Percentiles rank a stretch among this genome's conserved stretches.
These are phyloP conservation scores for Leptodactylus fuscus DNA, from an alignment of 2,113 vertebrate species.

Conservation along the genomic window DNA sequence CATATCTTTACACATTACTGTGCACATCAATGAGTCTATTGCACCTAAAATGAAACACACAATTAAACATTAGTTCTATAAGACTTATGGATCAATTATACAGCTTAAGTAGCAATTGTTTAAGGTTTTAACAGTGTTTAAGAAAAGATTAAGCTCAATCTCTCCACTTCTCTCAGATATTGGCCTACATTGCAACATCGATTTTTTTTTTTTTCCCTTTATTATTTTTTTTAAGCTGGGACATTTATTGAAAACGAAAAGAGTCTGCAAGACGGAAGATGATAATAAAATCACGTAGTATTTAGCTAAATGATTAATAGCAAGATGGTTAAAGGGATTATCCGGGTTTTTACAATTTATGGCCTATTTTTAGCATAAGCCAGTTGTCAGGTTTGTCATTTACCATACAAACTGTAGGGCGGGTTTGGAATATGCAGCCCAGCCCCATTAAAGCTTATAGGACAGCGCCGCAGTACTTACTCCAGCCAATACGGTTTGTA, in stretches of 20 bases:
- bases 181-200: conserved; percentile 12
- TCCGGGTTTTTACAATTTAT: no score
- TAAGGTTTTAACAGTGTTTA: conserved; percentile 43
- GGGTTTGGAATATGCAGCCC: no score
- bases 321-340: no score
- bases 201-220: neutral
- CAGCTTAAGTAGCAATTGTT: conserved; percentile 38
- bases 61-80: conserved; percentile 13
- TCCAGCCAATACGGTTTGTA: no score
- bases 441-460: no score
- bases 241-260: conserved; percentile 25
- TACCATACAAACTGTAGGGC: no score
- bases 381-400: no score
- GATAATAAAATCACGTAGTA: neutral
- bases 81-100: conserved; percentile 35
- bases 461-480: no score
- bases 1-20: no score
- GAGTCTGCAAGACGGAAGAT: neutral
- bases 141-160: conserved; percentile 39
- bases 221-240: conserved; percentile 10
- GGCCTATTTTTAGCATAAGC: no score
- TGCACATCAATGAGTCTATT: no score
- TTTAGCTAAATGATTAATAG: neutral
- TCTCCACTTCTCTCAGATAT: conserved; percentile 16
- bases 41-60: conserved; percentile 7